phyloP scores from a whole-genome alignment of 2,888 invertebrate genomes.

The Amiota mariae region DNA sequence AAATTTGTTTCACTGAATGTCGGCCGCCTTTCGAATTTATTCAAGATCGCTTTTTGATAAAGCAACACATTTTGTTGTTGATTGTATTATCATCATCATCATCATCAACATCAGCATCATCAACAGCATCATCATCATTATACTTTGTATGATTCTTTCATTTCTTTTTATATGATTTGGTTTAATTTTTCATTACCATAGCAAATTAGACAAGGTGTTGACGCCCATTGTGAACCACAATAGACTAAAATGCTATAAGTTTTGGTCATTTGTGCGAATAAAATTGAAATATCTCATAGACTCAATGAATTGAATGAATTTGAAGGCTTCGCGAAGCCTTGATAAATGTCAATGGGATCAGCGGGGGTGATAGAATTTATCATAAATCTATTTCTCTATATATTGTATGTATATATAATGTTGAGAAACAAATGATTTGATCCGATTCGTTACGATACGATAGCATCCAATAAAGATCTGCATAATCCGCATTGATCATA shows the following conservation, averaged over 20 bases:
- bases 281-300: too few species aligned
- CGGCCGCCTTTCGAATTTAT: constrained; percentile 21
- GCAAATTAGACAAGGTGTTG: constrained; percentile 69
- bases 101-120: background rate
- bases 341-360: constrained; percentile 40
- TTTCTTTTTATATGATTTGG: constrained; percentile 42
- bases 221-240: constrained; percentile 58
- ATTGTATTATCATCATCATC: too few species aligned
- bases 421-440: too few species aligned
- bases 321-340: constrained; percentile 1
- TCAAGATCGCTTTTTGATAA: background rate
- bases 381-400: too few species aligned
- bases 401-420: too few species aligned
- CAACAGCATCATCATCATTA: constrained; percentile 31
- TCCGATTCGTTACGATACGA: too few species aligned
- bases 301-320: background rate
- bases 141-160: constrained; percentile 54
- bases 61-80: too few species aligned
- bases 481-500: too few species aligned
- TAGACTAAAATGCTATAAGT: constrained; percentile 52
- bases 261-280: constrained; percentile 16
- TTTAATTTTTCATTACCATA: constrained; percentile 62
- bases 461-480: too few species aligned
- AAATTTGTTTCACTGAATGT: constrained; percentile 22
- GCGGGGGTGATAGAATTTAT: background rate